These are phyloP conservation scores for Rhopalosiphum padi DNA, from an alignment of 1,140 invertebrate species.

Conservation along the genomic window DNA sequence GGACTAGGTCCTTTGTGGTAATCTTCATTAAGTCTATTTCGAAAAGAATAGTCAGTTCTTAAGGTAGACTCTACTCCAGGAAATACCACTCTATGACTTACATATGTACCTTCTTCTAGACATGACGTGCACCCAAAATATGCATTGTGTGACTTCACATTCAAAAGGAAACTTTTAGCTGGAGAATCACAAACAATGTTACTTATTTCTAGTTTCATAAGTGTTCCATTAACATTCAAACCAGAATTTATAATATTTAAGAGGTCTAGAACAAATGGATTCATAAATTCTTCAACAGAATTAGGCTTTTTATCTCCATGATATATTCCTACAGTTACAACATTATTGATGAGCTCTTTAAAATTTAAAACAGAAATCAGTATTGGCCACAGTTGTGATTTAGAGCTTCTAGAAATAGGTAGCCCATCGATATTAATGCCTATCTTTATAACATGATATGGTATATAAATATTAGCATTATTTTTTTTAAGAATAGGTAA, in stretches of 20 bases:
- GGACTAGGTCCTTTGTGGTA: not conserved
- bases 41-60: not conserved
- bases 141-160: not conserved
- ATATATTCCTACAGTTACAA: not conserved
- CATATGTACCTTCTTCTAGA: not conserved
- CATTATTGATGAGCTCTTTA: not conserved
- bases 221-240: not conserved
- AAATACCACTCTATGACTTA: not conserved
- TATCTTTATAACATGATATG: not conserved
- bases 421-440: too few relatives aligned
- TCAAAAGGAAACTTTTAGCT: not conserved
- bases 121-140: not conserved
- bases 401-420: constrained; percentile 8
- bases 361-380: not conserved
- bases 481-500: not conserved
- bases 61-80: not conserved
- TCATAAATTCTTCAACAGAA: not conserved
- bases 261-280: not conserved
- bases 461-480: constrained; percentile 7
- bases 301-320: not conserved
- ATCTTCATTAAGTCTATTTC: not conserved
- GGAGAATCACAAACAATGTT: not conserved
- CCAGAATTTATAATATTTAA: not conserved
- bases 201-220: not conserved
- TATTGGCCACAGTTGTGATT: not conserved